Evolutionary conservation across 2,113 vertebrate species (phyloP).

Genomic region (Lipotes vexillifer): DNA sequence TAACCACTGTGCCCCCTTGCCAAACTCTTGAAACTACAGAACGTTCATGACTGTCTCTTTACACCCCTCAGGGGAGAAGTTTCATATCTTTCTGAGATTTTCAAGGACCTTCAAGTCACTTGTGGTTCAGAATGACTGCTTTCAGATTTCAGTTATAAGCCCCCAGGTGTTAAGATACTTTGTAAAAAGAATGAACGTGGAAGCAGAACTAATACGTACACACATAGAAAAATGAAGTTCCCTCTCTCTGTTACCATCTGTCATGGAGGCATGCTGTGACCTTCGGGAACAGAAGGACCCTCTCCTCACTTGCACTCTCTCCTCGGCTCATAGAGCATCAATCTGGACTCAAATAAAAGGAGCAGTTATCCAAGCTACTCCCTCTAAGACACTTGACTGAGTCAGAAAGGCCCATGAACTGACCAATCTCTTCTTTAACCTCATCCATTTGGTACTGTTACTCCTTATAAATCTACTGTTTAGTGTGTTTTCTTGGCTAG

Average conservation of each 20-base stretch:
- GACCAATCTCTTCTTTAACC: neutral
- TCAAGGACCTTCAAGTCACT: neutral
- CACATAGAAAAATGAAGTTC: neutral
- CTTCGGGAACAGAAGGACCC: neutral
- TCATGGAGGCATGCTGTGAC: neutral
- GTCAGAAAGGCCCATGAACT: neutral
- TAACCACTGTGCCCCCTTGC: too few species aligned
- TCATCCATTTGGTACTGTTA: neutral
- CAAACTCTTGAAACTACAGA: neutral
- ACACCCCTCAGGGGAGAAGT: neutral
- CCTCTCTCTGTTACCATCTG: neutral
- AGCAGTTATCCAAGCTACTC: neutral
- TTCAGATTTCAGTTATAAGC: neutral
- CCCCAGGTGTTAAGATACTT: neutral
- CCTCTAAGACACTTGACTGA: neutral
- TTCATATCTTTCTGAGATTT: neutral
- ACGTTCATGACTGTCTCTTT: neutral
- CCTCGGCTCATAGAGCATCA: neutral
- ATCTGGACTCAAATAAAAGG: neutral
- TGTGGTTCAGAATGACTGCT: neutral
- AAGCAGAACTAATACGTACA: neutral
- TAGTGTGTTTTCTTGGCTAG: neutral
- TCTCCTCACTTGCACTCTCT: neutral
- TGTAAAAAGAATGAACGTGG: neutral
- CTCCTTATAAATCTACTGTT: neutral